A percentile compares a stretch with the other conserved stretches of the same genome.
These are phyloP conservation scores for Megalops cyprinoides DNA, from an alignment of 2,797 vertebrate species.

Conservation along the genomic window DNA sequence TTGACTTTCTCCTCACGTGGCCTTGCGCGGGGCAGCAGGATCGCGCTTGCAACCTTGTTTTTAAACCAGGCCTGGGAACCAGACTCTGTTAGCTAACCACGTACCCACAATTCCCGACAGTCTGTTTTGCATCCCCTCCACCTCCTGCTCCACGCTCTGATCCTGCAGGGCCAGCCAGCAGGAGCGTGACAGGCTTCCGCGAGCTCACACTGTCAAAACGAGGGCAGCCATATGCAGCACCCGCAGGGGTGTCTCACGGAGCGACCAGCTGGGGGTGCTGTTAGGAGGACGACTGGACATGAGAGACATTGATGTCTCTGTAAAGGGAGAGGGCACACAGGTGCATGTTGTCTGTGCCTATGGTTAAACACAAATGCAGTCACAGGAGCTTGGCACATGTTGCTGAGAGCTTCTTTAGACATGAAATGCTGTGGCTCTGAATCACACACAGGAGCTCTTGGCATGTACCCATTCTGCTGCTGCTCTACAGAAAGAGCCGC, in stretches of 20 bases:
- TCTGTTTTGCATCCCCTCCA: neutral
- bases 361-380: neutral
- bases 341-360: neutral
- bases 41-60: slow-evolving; percentile 11
- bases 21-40: neutral
- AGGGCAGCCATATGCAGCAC: neutral
- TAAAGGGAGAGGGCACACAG: neutral
- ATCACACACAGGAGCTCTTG: too few species aligned
- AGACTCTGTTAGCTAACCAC: neutral
- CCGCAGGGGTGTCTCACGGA: neutral
- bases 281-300: too few species aligned
- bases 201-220: neutral
- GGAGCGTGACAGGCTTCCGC: neutral
- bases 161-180: neutral
- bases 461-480: too few species aligned
- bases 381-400: too few species aligned
- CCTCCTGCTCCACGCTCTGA: neutral
- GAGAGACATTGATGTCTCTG: neutral
- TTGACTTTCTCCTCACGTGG: slow-evolving; percentile 1
- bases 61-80: neutral
- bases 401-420: neutral
- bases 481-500: too few species aligned
- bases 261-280: neutral
- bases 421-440: neutral
- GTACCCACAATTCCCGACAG: neutral